phyloP scores from a whole-genome alignment of 2,888 invertebrate genomes.

The Rhabditoides inermis region DNA sequence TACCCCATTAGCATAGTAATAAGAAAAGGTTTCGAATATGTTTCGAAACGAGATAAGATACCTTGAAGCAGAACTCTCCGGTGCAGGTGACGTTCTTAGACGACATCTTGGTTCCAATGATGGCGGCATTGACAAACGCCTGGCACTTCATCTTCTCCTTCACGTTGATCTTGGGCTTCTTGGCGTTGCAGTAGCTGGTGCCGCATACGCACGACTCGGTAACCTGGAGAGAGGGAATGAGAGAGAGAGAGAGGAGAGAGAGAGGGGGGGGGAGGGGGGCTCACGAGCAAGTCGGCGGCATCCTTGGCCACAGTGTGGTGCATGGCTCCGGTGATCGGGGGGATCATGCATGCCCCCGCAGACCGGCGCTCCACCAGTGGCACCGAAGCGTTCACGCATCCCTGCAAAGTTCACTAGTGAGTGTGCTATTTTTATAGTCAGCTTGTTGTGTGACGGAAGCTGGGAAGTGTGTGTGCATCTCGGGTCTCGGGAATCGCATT shows the following conservation, averaged over 20 bases:
- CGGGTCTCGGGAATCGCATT: too few species aligned
- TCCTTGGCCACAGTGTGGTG: slow-evolving; percentile 44
- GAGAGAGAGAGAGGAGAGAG: too few species aligned
- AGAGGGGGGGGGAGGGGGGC: too few species aligned
- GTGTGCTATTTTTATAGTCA: too few species aligned
- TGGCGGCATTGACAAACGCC: slow-evolving; percentile 31
- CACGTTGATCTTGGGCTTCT: slow-evolving; percentile 34
- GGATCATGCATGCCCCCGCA: slow-evolving; percentile 46
- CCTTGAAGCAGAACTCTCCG: slow-evolving; percentile 40
- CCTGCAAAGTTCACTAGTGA: slow-evolving; percentile 14
- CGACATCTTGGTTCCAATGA: slow-evolving; percentile 29
- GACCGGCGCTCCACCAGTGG: slow-evolving; percentile 46
- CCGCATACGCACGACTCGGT: slow-evolving; percentile 49
- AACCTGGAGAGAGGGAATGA: too few species aligned
- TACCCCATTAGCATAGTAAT: too few species aligned
- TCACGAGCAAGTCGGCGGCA: slow-evolving; percentile 38
- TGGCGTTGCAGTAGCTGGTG: slow-evolving; percentile 38
- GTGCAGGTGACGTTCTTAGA: slow-evolving; percentile 23
- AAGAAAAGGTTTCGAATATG: background rate
- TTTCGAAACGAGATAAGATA: background rate
- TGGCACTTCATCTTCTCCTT: slow-evolving; percentile 36
- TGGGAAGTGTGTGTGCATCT: too few species aligned
- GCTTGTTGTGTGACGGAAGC: too few species aligned
- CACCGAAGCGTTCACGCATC: slow-evolving; percentile 48
- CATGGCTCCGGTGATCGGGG: slow-evolving; percentile 50